phyloP scores from a whole-genome alignment of 2,797 vertebrate genomes.

The Myotis pilosus region DNA sequence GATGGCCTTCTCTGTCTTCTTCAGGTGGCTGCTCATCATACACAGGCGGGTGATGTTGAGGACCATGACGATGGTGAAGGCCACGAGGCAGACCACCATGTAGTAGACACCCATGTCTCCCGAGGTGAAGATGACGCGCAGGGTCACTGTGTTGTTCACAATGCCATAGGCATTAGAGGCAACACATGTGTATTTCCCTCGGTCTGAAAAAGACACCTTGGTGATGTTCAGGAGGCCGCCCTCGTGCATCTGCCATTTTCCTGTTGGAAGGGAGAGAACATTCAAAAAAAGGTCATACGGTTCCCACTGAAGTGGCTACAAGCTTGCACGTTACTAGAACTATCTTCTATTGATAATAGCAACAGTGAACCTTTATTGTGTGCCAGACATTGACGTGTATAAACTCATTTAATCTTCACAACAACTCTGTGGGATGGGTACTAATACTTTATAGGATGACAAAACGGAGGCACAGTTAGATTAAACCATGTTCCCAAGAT shows the following conservation, averaged over 20 bases:
- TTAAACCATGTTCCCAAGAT: not conserved
- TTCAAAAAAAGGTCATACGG: constrained; percentile 8
- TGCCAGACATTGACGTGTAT: not conserved
- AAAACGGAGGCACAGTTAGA: not conserved
- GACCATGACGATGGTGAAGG: constrained; percentile 96
- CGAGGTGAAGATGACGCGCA: constrained; percentile 93
- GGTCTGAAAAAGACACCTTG: constrained; percentile 92
- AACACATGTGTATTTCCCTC: constrained; percentile 96
- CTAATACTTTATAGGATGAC: not conserved
- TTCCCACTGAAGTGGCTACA: not conserved
- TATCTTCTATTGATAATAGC: rapidly evolving
- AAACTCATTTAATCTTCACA: not conserved
- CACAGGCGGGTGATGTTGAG: constrained; percentile 96
- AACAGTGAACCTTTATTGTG: not conserved
- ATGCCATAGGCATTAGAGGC: constrained; percentile 90
- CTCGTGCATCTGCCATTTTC: constrained; percentile 92
- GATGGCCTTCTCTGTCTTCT: constrained; percentile 99
- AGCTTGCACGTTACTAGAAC: not conserved
- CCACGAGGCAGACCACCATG: constrained; percentile 97
- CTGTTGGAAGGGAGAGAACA: constrained; percentile 80
- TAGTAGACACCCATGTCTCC: constrained; percentile 99
- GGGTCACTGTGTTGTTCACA: constrained; percentile 94
- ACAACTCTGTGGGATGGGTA: not conserved
- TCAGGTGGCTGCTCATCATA: constrained; percentile 99
- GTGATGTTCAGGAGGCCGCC: constrained; percentile 93